Conservation (phyloP, 2,797 vertebrate genomes). For the Lepidocolaptes lacrymiger region DNA sequence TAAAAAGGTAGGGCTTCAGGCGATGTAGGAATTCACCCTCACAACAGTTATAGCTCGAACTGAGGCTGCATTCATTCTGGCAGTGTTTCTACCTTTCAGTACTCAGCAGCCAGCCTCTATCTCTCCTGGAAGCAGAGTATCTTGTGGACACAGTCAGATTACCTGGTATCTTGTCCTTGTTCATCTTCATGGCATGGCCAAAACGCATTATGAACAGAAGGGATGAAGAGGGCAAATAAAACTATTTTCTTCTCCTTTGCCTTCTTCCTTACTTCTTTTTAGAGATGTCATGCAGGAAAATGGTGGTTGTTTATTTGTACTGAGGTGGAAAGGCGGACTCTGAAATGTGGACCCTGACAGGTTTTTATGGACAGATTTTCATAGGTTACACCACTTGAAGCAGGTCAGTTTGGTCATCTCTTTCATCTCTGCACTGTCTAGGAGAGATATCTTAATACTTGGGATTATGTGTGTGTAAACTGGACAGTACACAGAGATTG, state of each 20-base stretch:
- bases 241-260: neutral
- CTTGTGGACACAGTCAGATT: neutral
- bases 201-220: neutral
- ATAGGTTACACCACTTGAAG: neutral
- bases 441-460: neutral
- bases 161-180: neutral
- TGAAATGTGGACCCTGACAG: neutral
- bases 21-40: neutral
- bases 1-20: neutral
- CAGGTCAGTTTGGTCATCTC: neutral
- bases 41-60: neutral
- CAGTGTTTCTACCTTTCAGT: neutral
- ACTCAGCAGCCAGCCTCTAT: neutral
- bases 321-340: neutral
- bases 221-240: neutral
- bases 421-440: neutral
- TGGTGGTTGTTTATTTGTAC: neutral
- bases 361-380: neutral
- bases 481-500: neutral
- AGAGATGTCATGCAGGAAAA: neutral
- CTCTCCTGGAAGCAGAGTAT: neutral
- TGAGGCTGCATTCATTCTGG: neutral
- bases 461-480: neutral
- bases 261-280: neutral
- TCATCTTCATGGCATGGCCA: neutral